Evolutionary conservation across 1,140 invertebrate species (phyloP).

Genomic region (Matsumurasca onukii): DNA sequence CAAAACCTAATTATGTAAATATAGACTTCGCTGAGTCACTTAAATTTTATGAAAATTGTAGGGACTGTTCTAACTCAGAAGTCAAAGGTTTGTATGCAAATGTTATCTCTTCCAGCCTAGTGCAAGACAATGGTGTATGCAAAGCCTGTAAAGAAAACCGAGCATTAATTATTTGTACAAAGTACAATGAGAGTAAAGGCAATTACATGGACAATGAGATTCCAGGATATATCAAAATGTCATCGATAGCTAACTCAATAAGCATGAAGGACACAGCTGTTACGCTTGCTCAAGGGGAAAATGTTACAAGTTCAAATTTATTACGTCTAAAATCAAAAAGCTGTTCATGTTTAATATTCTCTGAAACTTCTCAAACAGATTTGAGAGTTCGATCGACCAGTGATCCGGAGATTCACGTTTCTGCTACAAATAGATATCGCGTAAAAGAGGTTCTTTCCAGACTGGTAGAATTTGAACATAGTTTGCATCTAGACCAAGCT

Average conservation of each 20-base stretch:
- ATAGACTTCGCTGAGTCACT: conserved; percentile 4
- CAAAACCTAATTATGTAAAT: background rate
- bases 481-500: background rate
- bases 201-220: too few species aligned
- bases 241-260: background rate
- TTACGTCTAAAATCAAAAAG: background rate
- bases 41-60: conserved; percentile 4
- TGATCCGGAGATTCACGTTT: conserved; percentile 4
- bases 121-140: too few species aligned
- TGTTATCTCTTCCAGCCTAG: too few species aligned
- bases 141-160: too few species aligned
- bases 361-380: background rate
- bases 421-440: background rate
- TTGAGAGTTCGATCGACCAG: background rate
- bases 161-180: too few species aligned
- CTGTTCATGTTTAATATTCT: background rate
- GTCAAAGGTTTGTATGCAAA: too few species aligned
- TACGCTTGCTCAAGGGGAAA: too few species aligned
- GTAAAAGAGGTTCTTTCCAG: background rate
- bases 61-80: background rate
- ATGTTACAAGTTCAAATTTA: too few species aligned
- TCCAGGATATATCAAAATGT: background rate
- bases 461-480: background rate
- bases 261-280: too few species aligned
- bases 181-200: too few species aligned